Conservation (phyloP, 2,797 vertebrate genomes). For the Lycodopsis pacificus region DNA sequence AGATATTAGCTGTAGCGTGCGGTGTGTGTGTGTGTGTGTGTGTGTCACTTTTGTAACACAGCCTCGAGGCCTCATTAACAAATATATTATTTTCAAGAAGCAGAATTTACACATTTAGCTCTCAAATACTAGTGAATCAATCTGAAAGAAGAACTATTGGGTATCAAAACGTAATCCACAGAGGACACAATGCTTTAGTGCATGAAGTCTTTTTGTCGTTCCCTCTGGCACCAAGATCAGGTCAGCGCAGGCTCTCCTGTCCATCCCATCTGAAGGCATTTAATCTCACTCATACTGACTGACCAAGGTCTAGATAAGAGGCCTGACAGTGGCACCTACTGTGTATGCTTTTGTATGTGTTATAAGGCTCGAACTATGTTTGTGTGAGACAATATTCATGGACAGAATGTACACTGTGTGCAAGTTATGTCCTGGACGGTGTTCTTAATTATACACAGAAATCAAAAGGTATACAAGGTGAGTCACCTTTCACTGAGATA, state of each 20-base stretch:
- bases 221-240: background rate
- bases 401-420: background rate
- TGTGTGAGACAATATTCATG: background rate
- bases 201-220: background rate
- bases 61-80: background rate
- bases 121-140: background rate
- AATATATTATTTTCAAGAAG: background rate
- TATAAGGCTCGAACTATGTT: background rate
- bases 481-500: background rate
- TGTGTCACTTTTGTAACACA: background rate
- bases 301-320: background rate
- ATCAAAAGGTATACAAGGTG: slow-evolving; percentile 10
- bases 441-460: slow-evolving; percentile 5
- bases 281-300: background rate
- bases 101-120: background rate
- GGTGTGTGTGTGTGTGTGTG: background rate
- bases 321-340: background rate
- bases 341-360: background rate
- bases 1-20: too few relatives aligned
- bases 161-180: background rate
- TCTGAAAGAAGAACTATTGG: too few relatives aligned
- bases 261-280: background rate
- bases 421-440: background rate
- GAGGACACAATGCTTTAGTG: background rate
- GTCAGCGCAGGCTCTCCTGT: background rate